Evolutionary conservation across 2,888 invertebrate species (phyloP), one percentile per base, ranked within the genome.

Genomic region (Coelopa pilipes): DNA sequence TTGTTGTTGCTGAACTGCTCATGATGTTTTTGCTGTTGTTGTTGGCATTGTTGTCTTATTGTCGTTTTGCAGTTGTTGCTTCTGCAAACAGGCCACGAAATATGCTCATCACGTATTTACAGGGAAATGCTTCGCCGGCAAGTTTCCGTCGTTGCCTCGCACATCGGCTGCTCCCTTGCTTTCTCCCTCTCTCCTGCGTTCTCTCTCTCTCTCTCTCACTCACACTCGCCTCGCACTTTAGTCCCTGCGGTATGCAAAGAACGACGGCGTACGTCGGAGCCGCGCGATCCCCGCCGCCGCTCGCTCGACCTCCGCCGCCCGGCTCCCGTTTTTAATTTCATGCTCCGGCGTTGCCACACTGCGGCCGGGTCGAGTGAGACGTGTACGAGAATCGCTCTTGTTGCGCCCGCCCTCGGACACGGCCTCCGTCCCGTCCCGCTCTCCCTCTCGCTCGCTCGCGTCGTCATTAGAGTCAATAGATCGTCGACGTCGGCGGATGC

Each of bases 71-170:
- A n/a, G n/a, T 53, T 13, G 53, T 5, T 53, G 53, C 53, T 34
- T 34, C 34, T 34, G 17, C 19, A 10, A 60, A 60, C 19, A 60
- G 24, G 24, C 49, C 47, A 21, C 13, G 34, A 47, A 49, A 49
- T 66, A 66, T 66, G 66, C 66, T 66, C 66, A 66, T 66, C 66
- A 66, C 66, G 66, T 66, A 50, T 11, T 66, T 66, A 13, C 19
- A 66, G 34, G 66, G 21, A 66, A 49, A 63, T 63, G 63, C 63
- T 63, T 7, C 15, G 46, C 5, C 13, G 63, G 45, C 63, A 63
- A 63, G 63, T 63, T 63, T 34, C 12, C 9, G 57, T 19, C 19
- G n/a, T n/a, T 21, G 57, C 21, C 57, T 17, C 57, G 57, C 17
- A 9, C 17, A 57, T 57, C 57, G 17, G 17, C 1, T 57, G 57